These are phyloP conservation scores for Papilio machaon DNA, from an alignment of 1,140 invertebrate genomes.

Conservation along the genomic window DNA sequence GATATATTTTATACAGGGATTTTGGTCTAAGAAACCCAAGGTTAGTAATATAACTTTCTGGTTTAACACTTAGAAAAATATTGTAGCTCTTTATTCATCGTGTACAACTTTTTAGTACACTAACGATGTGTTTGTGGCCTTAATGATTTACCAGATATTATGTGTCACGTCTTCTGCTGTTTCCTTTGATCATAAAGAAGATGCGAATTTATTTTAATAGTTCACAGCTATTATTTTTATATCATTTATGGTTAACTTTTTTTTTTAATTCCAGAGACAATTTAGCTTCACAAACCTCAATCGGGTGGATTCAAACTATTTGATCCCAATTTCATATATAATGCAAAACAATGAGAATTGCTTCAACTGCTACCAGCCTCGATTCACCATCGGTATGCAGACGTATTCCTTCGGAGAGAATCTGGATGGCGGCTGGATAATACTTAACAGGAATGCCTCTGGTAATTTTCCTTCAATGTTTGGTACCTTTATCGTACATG, in stretches of 20 bases:
- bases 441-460: constrained; percentile 71
- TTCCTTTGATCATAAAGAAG: not conserved
- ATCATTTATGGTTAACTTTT: not conserved
- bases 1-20: too few relatives aligned
- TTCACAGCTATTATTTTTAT: too few relatives aligned
- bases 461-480: constrained; percentile 51
- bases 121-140: too few relatives aligned
- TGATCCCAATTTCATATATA: constrained; percentile 73
- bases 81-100: too few relatives aligned
- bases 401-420: constrained; percentile 72
- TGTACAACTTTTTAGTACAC: not conserved
- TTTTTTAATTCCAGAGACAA: constrained; percentile 59
- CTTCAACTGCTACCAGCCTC: constrained; percentile 69
- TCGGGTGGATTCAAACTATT: constrained; percentile 59
- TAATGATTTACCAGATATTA: too few relatives aligned
- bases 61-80: too few relatives aligned
- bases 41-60: too few relatives aligned
- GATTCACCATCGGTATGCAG: constrained; percentile 67
- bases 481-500: not conserved
- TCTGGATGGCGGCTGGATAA: constrained; percentile 72
- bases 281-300: constrained; percentile 62
- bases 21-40: not conserved
- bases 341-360: constrained; percentile 69
- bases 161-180: too few relatives aligned
- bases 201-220: too few relatives aligned